Evolutionary conservation across 23 tunicate genomes (phyloP).

Genomic region (Aplidium turbinatum): DNA sequence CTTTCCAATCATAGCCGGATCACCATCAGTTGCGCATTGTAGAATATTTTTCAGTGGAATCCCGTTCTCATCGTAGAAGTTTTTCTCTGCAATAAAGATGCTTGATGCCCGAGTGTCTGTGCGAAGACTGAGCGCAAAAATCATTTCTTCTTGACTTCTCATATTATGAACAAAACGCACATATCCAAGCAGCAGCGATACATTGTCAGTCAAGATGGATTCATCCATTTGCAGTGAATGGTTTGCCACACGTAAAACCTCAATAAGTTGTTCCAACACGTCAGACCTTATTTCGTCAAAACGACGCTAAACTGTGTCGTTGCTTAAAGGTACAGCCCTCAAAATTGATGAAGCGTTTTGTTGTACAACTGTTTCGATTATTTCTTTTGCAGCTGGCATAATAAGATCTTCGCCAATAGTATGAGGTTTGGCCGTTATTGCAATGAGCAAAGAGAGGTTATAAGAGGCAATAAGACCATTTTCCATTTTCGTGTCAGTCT

Average conservation of each 20-base stretch:
- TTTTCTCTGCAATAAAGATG: constrained; percentile 14
- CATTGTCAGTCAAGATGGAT: constrained; percentile 20
- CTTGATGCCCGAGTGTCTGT: too few relatives aligned
- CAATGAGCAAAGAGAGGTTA: constrained; percentile 34
- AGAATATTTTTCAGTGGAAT: too few relatives aligned
- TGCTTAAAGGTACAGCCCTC: constrained; percentile 20
- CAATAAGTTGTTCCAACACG: constrained; percentile 14
- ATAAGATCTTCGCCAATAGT: constrained; percentile 47
- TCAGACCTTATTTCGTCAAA: constrained; percentile 12
- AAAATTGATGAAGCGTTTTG: constrained; percentile 16
- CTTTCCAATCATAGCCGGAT: constrained; percentile 45
- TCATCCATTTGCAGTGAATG: too few relatives aligned
- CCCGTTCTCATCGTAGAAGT: constrained; percentile 12
- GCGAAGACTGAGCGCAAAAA: constrained; percentile 36
- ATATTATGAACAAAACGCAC: neutral
- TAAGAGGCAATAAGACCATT: constrained; percentile 49
- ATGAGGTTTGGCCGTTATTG: constrained; percentile 49
- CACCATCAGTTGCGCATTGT: too few relatives aligned
- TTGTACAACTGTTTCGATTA: constrained; percentile 42
- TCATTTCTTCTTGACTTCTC: constrained; percentile 33
- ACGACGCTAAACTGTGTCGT: constrained; percentile 29
- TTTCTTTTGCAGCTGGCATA: constrained; percentile 35
- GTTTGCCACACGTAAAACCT: constrained; percentile 1
- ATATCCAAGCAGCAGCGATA: neutral
- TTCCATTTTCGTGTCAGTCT: too few relatives aligned